Evolutionary conservation across 2,797 vertebrate genomes (phyloP), one percentile per base, ranked within the genome.

Genomic region (Syngnathus acus): DNA sequence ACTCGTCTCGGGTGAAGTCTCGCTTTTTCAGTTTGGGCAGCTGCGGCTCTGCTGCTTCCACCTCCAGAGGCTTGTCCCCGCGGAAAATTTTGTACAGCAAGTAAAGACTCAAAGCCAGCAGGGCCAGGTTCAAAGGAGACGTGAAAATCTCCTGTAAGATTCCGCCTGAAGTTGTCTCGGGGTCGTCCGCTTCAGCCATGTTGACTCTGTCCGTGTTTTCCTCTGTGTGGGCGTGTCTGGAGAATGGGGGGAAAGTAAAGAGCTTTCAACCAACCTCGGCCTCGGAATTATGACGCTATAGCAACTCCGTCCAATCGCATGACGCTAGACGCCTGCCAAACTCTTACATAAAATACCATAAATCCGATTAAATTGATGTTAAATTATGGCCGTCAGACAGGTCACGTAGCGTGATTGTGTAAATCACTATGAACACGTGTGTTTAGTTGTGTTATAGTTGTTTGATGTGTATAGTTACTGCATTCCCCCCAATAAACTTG

Each of bases 61-160:
- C 14, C 0, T 90, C 84, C 32, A 81, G 71, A 0, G 86, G 87
- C 76, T 86, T 92, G 71, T 97, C 94, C 9, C 95, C 94, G 65
- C 94, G 91, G 65, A 97, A 76, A 77, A 98, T 97, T 77, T 95
- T 95, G 82, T 96, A 98, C 1, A 98, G 77, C 54, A 98, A 89
- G 79, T 94, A 98, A 57, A 97, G 72, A 65, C 95, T 97, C 26
- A 98, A 91, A 77, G 91, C 92, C 53, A 98, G 89, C 67, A 98
- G 87, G 65, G 93, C 94, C 50, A 98, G 85, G 73, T 97, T 98
- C 39, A 98, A 80, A 21, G 95, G 96, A 0, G 94, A 96, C 1
- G 94, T 92, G 73, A 95, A 93, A 57, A 98, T 93, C 82, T 97
- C 96, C 68, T 93, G 88, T 32, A 97, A 80, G 72, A 97, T 86